A percentile compares a stretch with the other conserved stretches of the same genome.
Conservation (phyloP, 2,797 vertebrate species). For the Hoplostethus mediterraneus region DNA sequence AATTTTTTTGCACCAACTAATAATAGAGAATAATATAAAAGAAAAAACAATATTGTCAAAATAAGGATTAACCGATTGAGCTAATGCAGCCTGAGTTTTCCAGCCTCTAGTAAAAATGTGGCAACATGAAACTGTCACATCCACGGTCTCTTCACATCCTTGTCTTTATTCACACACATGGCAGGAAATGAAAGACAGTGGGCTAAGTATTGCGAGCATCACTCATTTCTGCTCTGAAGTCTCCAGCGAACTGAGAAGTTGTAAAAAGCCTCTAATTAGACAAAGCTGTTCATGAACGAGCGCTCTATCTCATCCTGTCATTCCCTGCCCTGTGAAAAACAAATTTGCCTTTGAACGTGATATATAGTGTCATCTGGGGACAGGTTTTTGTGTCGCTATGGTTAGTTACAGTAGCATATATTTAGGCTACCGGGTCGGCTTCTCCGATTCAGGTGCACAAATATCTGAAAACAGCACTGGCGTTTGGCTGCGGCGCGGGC, state of each 20-base stretch:
- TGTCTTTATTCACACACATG: conserved; percentile 59
- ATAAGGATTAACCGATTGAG: too few relatives aligned
- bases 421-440: conserved; percentile 44
- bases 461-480: conserved; percentile 52
- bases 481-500: conserved; percentile 54
- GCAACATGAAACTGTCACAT: conserved; percentile 40
- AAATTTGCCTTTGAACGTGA: conserved; percentile 62
- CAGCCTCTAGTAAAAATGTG: conserved; percentile 32
- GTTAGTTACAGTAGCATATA: conserved; percentile 57
- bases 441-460: conserved; percentile 66
- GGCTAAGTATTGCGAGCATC: conserved; percentile 37
- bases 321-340: conserved; percentile 44
- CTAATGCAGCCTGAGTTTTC: not conserved
- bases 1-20: not conserved
- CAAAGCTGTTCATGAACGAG: conserved; percentile 67
- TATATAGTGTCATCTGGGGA: conserved; percentile 59
- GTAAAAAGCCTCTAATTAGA: conserved; percentile 69
- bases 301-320: conserved; percentile 35
- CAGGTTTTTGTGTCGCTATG: conserved; percentile 62
- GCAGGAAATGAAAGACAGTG: conserved; percentile 66
- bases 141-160: conserved; percentile 33
- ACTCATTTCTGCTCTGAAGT: conserved; percentile 47
- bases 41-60: too few relatives aligned
- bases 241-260: conserved; percentile 55
- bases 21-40: not conserved